phyloP scores from a whole-genome alignment of 2,797 vertebrate species.

The Melopsittacus undulatus region DNA sequence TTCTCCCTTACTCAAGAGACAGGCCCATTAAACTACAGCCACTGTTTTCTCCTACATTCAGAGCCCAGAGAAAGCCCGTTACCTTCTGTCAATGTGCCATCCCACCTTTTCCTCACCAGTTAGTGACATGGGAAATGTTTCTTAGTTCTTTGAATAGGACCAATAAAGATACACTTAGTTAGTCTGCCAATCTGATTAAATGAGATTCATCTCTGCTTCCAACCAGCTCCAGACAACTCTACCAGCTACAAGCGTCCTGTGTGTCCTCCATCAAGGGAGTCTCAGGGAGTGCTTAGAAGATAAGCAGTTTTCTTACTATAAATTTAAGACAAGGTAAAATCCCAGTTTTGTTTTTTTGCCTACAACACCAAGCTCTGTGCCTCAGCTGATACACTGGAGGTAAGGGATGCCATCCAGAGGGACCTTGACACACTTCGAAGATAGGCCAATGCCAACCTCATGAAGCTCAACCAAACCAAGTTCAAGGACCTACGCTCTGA shows the following conservation, averaged over 20 bases:
- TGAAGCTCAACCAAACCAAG: too few relatives aligned
- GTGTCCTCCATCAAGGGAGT: neutral
- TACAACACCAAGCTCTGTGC: too few relatives aligned
- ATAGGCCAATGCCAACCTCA: too few relatives aligned
- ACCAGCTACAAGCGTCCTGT: neutral
- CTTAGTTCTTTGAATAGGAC: neutral
- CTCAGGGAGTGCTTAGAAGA: neutral
- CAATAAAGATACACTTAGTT: neutral
- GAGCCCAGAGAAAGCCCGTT: neutral
- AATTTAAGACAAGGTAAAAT: neutral
- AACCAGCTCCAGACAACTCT: neutral
- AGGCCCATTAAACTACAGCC: neutral
- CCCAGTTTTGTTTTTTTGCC: neutral
- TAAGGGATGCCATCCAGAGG: too few relatives aligned
- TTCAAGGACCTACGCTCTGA: too few relatives aligned
- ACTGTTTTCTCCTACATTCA: neutral
- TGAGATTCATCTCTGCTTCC: neutral
- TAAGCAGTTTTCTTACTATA: neutral
- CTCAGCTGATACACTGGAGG: too few relatives aligned
- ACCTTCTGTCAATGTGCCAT: neutral
- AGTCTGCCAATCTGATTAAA: neutral
- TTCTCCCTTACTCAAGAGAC: neutral
- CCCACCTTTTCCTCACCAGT: neutral
- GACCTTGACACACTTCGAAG: too few relatives aligned
- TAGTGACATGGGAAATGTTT: neutral